Conservation (phyloP, 2,888 invertebrate genomes). For the Eremobia ochroleuca region DNA sequence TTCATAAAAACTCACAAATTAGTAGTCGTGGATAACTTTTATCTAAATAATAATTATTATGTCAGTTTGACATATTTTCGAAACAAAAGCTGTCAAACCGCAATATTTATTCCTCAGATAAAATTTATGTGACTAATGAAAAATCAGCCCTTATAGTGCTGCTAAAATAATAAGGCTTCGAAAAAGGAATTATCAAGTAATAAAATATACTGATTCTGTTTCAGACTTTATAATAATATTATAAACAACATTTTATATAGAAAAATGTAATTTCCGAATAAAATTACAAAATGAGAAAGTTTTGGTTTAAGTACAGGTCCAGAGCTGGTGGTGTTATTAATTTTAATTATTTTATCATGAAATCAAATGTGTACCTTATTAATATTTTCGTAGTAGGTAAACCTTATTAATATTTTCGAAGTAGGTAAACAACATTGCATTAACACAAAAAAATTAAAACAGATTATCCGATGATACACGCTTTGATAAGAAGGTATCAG, state of each 20-base stretch:
- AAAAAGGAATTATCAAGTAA: conserved; percentile 19
- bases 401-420: not conserved
- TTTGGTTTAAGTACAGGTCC: not conserved
- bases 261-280: not conserved
- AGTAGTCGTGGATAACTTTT: no score
- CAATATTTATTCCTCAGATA: no score
- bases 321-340: not conserved
- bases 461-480: conserved; percentile 29
- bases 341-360: not conserved
- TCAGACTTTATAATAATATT: not conserved
- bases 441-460: conserved; percentile 13
- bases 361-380: not conserved
- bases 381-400: no score
- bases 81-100: no score
- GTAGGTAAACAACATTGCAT: not conserved
- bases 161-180: conserved; percentile 26
- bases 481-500: conserved; percentile 28
- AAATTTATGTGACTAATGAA: no score
- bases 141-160: not conserved
- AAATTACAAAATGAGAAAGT: conserved; percentile 12
- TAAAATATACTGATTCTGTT: conserved; percentile 26
- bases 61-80: no score
- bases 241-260: not conserved
- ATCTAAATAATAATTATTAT: no score
- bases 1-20: no score